Conservation (phyloP, 2,888 invertebrate species). For the Lasioglossum vierecki region DNA sequence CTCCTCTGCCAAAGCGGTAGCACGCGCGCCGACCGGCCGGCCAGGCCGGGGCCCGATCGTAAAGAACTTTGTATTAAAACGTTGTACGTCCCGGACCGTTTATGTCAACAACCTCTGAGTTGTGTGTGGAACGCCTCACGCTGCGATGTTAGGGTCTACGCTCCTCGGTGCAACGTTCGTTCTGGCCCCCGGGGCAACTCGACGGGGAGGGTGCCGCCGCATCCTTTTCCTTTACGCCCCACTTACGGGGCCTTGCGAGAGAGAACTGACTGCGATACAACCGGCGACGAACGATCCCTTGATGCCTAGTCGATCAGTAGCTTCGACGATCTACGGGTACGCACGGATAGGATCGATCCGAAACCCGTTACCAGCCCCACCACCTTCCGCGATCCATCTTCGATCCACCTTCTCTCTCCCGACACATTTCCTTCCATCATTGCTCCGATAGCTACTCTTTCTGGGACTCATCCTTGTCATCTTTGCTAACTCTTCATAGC, state of each 20-base stretch:
- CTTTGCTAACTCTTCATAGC: background rate
- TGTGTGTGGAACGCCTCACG: constrained; percentile 74
- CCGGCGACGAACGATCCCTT: constrained; percentile 41
- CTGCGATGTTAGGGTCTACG: constrained; percentile 62
- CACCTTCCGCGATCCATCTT: background rate
- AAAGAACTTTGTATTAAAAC: constrained; percentile 80
- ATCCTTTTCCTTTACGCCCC: constrained; percentile 56
- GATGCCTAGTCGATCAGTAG: constrained; percentile 54
- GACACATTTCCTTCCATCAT: background rate
- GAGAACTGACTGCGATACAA: background rate
- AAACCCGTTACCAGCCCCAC: constrained; percentile 5
- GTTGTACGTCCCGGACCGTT: constrained; percentile 74
- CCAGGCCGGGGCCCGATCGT: constrained; percentile 67
- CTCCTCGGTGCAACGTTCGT: constrained; percentile 57
- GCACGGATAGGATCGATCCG: constrained; percentile 40
- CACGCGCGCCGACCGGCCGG: constrained; percentile 34
- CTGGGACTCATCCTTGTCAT: background rate
- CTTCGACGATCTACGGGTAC: constrained; percentile 36
- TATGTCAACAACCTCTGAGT: constrained; percentile 79
- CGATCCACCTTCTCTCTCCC: background rate
- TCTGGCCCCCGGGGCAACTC: constrained; percentile 65
- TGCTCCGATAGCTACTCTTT: background rate
- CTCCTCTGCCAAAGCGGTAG: constrained; percentile 35
- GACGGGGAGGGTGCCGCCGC: constrained; percentile 60
- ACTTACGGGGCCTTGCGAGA: constrained; percentile 15